Conservation (phyloP, 2,888 invertebrate species). For the Lepas anatifera region DNA sequence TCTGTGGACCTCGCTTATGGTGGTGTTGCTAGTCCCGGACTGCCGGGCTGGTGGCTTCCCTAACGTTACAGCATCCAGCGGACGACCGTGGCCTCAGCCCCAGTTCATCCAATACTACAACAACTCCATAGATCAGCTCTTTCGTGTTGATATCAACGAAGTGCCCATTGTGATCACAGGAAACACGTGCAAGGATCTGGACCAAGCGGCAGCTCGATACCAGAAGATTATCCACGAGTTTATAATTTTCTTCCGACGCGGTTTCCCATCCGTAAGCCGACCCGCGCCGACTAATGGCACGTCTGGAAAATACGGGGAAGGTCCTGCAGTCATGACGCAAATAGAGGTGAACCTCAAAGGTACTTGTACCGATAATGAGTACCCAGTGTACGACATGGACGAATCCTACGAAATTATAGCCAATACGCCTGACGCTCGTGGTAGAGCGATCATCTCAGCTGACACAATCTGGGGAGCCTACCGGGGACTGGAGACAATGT, state of each 20-base stretch:
- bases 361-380: constrained; percentile 36
- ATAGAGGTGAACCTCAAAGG: constrained; percentile 17
- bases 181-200: background rate
- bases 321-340: background rate
- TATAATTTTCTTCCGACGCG: background rate
- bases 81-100: constrained; percentile 22
- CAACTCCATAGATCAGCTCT: no score
- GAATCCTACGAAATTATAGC: constrained; percentile 26
- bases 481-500: constrained; percentile 73
- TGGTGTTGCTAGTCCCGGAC: no score
- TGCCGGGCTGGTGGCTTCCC: constrained; percentile 15
- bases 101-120: background rate
- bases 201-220: background rate
- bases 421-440: constrained; percentile 29
- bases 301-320: background rate
- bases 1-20: no score
- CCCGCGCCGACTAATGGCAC: no score
- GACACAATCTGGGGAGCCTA: constrained; percentile 67
- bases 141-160: background rate
- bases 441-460: constrained; percentile 31
- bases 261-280: no score
- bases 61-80: constrained; percentile 17
- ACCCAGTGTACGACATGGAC: background rate
- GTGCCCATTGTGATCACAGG: background rate
- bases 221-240: background rate